A percentile compares a stretch with the other conserved stretches of the same genome.
Conservation (phyloP, 2,888 invertebrate species). For the Drosophila barbarae region DNA sequence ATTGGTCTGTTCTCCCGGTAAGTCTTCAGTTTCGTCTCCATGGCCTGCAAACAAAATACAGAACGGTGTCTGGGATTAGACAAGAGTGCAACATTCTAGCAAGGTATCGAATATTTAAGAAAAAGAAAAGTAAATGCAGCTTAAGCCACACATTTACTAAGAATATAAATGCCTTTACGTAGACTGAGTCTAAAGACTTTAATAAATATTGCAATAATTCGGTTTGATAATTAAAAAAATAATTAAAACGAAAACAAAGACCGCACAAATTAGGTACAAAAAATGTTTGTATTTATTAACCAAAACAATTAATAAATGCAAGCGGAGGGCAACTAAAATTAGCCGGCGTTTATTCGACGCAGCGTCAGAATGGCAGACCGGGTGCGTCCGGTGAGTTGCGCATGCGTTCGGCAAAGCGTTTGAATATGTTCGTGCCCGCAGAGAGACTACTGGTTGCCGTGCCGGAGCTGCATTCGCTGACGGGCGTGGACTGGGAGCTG, state of each 20-base stretch:
- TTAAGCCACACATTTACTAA: not conserved
- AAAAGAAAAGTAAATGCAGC: not conserved
- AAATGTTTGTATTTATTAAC: slow-evolving; percentile 60
- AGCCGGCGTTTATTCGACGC: not conserved
- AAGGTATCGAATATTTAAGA: not conserved
- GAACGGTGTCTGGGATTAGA: slow-evolving; percentile 4
- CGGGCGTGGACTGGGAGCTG: slow-evolving; percentile 41
- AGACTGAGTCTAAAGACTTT: not conserved
- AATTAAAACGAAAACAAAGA: slow-evolving; percentile 43
- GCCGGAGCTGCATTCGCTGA: slow-evolving; percentile 33
- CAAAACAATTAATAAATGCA: slow-evolving; percentile 62
- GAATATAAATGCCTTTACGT: not conserved
- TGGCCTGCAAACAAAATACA: slow-evolving; percentile 70
- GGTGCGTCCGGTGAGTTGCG: slow-evolving; percentile 48
- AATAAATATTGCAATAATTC: not conserved
- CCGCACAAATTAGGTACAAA: slow-evolving; percentile 42
- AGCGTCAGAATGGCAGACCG: slow-evolving; percentile 25
- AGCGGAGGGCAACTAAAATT: slow-evolving; percentile 42
- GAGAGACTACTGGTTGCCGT: slow-evolving; percentile 66
- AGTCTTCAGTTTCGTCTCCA: slow-evolving; percentile 80
- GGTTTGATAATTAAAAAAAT: not conserved
- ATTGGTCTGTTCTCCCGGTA: slow-evolving; percentile 78
- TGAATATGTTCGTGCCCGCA: slow-evolving; percentile 78
- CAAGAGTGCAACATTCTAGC: slow-evolving; percentile 2
- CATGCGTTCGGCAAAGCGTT: slow-evolving; percentile 78